phyloP scores from a whole-genome alignment of 2,113 vertebrate species.

The Diadophis punctatus region DNA sequence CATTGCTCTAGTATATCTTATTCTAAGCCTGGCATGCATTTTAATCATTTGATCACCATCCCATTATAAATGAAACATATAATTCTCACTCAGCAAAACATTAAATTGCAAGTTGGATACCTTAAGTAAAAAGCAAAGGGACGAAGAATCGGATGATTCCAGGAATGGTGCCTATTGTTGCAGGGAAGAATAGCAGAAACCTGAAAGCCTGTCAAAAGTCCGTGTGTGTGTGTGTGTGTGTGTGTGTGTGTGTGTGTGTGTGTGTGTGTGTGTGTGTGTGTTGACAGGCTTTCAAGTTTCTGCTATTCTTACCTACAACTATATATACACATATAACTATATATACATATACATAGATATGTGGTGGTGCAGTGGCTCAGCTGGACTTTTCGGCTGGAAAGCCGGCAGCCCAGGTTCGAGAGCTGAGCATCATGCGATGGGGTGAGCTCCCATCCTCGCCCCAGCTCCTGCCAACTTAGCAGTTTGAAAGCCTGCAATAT shows the following conservation, averaged over 20 bases:
- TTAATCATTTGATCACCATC: slow-evolving; percentile 37
- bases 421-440: not conserved
- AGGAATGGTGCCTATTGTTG: not conserved
- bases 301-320: not conserved
- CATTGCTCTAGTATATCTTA: slow-evolving; percentile 23
- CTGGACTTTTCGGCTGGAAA: not conserved
- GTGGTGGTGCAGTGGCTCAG: not conserved
- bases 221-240: not conserved
- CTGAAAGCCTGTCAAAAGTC: not conserved
- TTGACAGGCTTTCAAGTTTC: not conserved
- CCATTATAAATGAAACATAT: slow-evolving; percentile 28
- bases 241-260: not conserved
- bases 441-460: not conserved
- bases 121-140: slow-evolving; percentile 47
- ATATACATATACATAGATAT: not conserved
- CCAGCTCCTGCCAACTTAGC: not conserved
- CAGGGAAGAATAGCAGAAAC: not conserved
- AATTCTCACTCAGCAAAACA: slow-evolving; percentile 43
- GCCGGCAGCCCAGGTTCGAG: not conserved
- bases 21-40: slow-evolving; percentile 9
- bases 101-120: not conserved
- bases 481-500: not conserved
- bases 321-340: not conserved
- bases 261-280: not conserved
- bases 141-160: not conserved